Evolutionary conservation across 2,797 vertebrate species (phyloP).

Genomic region (Catharus ustulatus): DNA sequence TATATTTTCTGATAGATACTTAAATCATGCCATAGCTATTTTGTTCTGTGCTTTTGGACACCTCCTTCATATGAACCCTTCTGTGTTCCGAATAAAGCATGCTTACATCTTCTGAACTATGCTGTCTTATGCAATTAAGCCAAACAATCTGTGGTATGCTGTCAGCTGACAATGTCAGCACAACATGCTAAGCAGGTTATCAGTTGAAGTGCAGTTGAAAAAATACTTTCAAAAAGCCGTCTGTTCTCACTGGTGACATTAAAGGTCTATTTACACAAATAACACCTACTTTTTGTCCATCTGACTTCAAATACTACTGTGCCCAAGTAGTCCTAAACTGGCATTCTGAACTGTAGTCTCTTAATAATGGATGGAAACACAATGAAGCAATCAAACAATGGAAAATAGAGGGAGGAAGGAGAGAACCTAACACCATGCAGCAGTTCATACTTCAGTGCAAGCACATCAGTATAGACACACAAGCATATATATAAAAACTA

Average conservation of each 20-base stretch:
- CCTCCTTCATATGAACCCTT: not conserved
- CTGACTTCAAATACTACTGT: not conserved
- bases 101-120: conserved; percentile 5
- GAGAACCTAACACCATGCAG: not conserved
- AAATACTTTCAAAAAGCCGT: not conserved
- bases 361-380: not conserved
- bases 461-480: not conserved
- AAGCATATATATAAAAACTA: not conserved
- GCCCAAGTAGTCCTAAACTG: not conserved
- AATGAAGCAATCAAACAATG: not conserved
- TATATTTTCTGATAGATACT: not conserved
- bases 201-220: not conserved
- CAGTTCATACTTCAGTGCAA: not conserved
- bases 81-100: conserved; percentile 9
- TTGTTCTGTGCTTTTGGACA: not conserved
- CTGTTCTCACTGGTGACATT: not conserved
- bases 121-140: conserved; percentile 22
- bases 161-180: conserved; percentile 34
- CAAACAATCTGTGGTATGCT: conserved; percentile 44
- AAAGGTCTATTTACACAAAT: not conserved
- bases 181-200: conserved; percentile 22
- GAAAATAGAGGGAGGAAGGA: not conserved
- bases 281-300: not conserved
- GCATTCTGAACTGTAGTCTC: not conserved
- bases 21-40: not conserved